Percentiles rank a stretch among this genome's conserved stretches.
Evolutionary conservation across 2,888 invertebrate genomes (phyloP).

Genomic region (Pristionchus entomophagus): DNA sequence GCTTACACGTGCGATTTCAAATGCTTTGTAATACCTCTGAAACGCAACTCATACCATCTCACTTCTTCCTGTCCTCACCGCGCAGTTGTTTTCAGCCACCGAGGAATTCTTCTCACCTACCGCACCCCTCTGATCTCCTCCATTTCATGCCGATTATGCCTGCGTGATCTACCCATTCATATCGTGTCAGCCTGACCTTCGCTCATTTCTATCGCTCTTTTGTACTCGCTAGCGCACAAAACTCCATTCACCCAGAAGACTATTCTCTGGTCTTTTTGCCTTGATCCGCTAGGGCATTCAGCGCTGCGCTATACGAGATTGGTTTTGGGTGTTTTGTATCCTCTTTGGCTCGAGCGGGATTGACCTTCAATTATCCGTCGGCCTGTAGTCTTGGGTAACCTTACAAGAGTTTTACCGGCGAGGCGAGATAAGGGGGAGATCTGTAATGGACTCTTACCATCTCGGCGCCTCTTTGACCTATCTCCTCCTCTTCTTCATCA

Average conservation of each 20-base stretch:
- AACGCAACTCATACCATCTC: not conserved
- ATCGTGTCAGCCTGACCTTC: not conserved
- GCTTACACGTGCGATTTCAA: too few species aligned
- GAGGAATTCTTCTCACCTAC: too few species aligned
- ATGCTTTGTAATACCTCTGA: too few species aligned
- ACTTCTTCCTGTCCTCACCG: not conserved
- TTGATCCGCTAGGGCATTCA: constrained; percentile 15
- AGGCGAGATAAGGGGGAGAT: not conserved
- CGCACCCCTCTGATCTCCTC: not conserved
- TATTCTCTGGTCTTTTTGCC: not conserved
- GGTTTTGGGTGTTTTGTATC: not conserved
- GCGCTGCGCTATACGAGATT: not conserved
- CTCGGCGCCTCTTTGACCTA: constrained; percentile 18
- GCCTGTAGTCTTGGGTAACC: not conserved
- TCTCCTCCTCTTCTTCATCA: too few species aligned
- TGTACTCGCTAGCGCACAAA: not conserved
- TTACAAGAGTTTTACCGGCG: not conserved
- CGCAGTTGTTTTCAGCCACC: too few species aligned
- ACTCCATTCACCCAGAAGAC: constrained; percentile 38
- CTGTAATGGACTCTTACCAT: not conserved
- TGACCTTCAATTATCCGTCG: not conserved
- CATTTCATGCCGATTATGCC: not conserved
- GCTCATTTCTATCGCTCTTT: constrained; percentile 1
- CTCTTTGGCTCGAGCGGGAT: not conserved
- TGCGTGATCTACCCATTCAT: not conserved